Base-by-base conservation (phyloP, 2,113 vertebrate genomes). In the Gallinago undulata region DNA sequence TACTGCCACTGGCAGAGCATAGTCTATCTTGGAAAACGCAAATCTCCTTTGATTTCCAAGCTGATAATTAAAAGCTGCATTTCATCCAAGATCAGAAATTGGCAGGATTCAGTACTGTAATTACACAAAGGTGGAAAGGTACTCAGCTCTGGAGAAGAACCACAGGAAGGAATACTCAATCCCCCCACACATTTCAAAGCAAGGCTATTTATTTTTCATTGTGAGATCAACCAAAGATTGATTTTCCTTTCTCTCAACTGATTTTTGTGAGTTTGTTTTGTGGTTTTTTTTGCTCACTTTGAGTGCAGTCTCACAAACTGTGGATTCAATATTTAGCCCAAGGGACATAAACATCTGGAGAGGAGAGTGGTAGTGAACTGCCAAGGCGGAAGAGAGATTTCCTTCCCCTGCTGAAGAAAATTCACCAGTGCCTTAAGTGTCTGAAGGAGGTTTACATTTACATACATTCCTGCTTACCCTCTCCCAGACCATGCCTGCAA, bases 11-110 rank as follows among this genome's bases (percentile, higher is more conserved):
- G 13, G 8, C 15, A 19, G 22, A 33, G 7, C 53, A 35, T 22
- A 84, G 3, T 31, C 66, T 56, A 0, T 0, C 9, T 51, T 69
- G 27, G 23, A 64, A 79, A 33, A 53, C 4, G 10, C 1, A 79
- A 33, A 56, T 56, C 21, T 70, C 37, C 16, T 81, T n/a, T 72
- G 3, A 59, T 89, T 74, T 78, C 37, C 41, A 89, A 75, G 5
- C 1, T 50, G 31, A 41, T 59, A 78, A 67, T n/a, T 82, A 75
- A 84, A 76, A 56, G 25, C 7, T 47, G 5, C 1, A 17, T 69
- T 83, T 88, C 24, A 80, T n/a, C 11, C n/a, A 69, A 64, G 18
- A 45, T 57, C 24, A 69, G 27, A 83, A 88, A 62, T 37, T 37
- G 47, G 3, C 4, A 23, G 74, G 18, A 59, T 75, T 87, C 6